These are phyloP conservation scores for Phrynocephalus forsythii DNA, from an alignment of 2,797 vertebrate genomes.

Conservation along the genomic window DNA sequence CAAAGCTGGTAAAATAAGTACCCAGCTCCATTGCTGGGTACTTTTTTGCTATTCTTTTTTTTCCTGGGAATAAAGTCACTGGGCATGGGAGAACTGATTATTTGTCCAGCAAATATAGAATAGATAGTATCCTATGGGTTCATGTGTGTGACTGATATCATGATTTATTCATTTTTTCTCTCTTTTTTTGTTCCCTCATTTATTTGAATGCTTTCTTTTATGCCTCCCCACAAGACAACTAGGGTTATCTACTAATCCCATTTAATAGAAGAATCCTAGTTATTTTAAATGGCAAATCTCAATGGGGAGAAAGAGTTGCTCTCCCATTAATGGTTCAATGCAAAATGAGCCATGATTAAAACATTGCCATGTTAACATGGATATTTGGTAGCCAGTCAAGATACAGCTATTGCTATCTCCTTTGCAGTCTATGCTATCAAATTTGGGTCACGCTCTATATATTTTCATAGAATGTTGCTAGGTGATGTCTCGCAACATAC, in stretches of 20 bases:
- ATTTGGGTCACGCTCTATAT: not conserved
- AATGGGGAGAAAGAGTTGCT: conserved; percentile 15
- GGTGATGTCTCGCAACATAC: not conserved
- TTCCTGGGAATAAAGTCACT: no score
- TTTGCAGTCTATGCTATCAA: not conserved
- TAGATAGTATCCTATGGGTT: not conserved
- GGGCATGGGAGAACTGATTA: no score
- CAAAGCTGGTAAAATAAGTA: no score
- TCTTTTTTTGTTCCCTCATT: not conserved
- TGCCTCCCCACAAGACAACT: not conserved
- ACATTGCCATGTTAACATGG: not conserved
- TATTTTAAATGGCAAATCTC: conserved; percentile 13
- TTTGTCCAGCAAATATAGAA: no score
- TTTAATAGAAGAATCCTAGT: conserved; percentile 11
- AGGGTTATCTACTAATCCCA: not conserved
- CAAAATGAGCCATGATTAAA: conserved; percentile 3
- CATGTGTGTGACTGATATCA: not conserved
- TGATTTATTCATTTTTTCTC: not conserved
- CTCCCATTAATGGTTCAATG: not conserved
- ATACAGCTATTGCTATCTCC: not conserved
- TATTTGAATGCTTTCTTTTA: not conserved
- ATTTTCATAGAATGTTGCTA: not conserved
- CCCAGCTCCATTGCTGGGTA: no score
- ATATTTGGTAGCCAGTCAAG: not conserved
- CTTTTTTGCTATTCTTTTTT: no score